Base-by-base conservation (phyloP, 1,140 invertebrate genomes). In the Solenopsis fugax region DNA sequence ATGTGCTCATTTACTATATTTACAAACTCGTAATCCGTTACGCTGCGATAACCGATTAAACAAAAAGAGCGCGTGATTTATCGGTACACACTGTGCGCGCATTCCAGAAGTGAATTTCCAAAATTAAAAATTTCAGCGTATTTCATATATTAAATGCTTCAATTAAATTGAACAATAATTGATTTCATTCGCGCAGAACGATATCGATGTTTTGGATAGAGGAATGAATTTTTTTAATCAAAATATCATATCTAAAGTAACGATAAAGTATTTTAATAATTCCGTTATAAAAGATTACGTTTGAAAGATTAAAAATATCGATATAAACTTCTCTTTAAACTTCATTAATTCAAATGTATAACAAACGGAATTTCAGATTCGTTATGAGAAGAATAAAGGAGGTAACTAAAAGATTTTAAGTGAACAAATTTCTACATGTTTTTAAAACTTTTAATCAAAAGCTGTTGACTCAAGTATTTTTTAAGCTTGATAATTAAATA, bases 1-100 rank as follows among this genome's bases (percentile, higher is more conserved):
- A 84, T 84, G 80, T 73, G 69, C 80, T 75, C 69, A 84, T 84
- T 84, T 84, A 60, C 80, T 84, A 84, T 84, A 84, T 84, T 84
- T 84, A 84, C 80, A 75, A 84, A 75, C 69, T 75, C 69, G 37
- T 84, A 84, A 84, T 84, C 69, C 18, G 80, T 84, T 84, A 84
- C 80, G 80, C 54, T 84, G 54, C 54, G 56, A 84, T 73, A 56
- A 84, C 48, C 69, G 80, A 84, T 82, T 84, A 48, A 84, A 58
- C 45, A 84, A 84, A 84, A 67, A 45, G 48, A 82, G 67, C 54
- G 67, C 54, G 50, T 9, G 80, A 60, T 60, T 84, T 50, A 84
- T 16, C 69, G 41, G 6, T 50, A 73, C 54, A 18, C 54, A 29
- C 29, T 29, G 29, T 29, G 29, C 10, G 4, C 18, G 45, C 41